A percentile compares a stretch with the other conserved stretches of the same genome.
Conservation (phyloP, 2,888 invertebrate species). For the Escarpia spicata region DNA sequence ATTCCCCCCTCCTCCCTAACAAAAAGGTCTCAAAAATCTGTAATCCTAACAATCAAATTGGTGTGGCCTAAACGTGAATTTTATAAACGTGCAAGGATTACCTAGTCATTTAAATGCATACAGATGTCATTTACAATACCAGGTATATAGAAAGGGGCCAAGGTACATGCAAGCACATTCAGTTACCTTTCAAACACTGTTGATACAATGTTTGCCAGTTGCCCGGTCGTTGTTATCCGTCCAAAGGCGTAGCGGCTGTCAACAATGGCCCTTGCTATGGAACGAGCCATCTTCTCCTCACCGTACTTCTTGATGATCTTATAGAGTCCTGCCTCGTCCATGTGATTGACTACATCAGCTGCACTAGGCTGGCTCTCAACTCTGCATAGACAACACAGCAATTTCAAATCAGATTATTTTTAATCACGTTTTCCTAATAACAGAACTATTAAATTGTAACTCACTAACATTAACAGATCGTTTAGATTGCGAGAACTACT, state of each 20-base stretch:
- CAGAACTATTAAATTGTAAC: too few relatives aligned
- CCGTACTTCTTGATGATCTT: conserved; percentile 88
- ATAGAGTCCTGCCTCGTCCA: conserved; percentile 81
- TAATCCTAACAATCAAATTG: too few relatives aligned
- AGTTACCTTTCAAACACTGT: conserved; percentile 31
- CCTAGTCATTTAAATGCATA: neutral
- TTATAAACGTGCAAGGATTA: conserved; percentile 13
- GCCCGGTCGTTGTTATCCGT: conserved; percentile 82
- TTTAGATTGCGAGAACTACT: neutral
- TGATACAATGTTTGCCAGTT: conserved; percentile 80
- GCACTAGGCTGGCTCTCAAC: conserved; percentile 66
- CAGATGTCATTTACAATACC: too few relatives aligned
- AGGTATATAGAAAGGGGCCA: neutral
- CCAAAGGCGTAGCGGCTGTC: conserved; percentile 82
- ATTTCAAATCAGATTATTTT: neutral
- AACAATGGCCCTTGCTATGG: conserved; percentile 85
- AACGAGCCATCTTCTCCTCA: conserved; percentile 86
- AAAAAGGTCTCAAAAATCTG: too few relatives aligned
- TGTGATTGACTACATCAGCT: conserved; percentile 83
- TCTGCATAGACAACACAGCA: neutral
- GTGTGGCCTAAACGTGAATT: neutral
- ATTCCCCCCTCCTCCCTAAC: too few relatives aligned
- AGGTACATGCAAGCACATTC: neutral
- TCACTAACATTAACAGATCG: neutral
- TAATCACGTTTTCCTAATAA: too few relatives aligned